Percentiles rank a stretch among this genome's conserved stretches.
phyloP scores from a whole-genome alignment of 2,113 vertebrate genomes.

The Cryptomyrus ogoouensis region DNA sequence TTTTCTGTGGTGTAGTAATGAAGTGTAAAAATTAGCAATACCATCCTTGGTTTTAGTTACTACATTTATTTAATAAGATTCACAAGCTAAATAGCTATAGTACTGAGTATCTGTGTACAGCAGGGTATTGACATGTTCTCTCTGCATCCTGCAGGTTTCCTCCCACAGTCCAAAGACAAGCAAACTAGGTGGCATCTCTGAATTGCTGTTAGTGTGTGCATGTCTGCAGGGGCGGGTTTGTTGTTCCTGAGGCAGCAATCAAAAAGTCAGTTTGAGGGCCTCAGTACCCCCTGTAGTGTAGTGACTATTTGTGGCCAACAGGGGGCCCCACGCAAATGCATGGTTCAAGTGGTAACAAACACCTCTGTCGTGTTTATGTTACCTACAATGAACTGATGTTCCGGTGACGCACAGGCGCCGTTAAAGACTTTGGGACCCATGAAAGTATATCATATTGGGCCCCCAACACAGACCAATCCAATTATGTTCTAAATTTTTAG shows the following conservation, averaged over 20 bases:
- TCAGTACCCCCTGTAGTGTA: not conserved
- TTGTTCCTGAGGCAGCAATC: not conserved
- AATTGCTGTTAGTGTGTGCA: not conserved
- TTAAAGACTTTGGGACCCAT: not conserved
- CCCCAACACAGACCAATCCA: not conserved
- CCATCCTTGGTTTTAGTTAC: not conserved
- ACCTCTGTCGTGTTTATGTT: not conserved
- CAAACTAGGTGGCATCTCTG: not conserved
- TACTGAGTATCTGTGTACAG: not conserved
- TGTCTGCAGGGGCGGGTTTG: not conserved
- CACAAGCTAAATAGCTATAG: not conserved
- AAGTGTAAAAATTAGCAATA: not conserved
- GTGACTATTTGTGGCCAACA: not conserved
- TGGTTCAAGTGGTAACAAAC: not conserved
- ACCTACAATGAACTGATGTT: not conserved
- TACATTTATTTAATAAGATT: not conserved
- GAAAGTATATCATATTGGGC: not conserved
- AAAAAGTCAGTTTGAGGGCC: not conserved
- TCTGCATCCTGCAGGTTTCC: not conserved
- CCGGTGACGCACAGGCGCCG: not conserved
- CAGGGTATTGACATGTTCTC: not conserved
- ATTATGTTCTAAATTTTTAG: not conserved
- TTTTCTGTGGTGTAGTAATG: not conserved
- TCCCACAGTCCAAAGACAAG: not conserved
- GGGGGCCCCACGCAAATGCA: not conserved